phyloP scores from a whole-genome alignment of 2,888 invertebrate species.

The Pheosia gnoma region DNA sequence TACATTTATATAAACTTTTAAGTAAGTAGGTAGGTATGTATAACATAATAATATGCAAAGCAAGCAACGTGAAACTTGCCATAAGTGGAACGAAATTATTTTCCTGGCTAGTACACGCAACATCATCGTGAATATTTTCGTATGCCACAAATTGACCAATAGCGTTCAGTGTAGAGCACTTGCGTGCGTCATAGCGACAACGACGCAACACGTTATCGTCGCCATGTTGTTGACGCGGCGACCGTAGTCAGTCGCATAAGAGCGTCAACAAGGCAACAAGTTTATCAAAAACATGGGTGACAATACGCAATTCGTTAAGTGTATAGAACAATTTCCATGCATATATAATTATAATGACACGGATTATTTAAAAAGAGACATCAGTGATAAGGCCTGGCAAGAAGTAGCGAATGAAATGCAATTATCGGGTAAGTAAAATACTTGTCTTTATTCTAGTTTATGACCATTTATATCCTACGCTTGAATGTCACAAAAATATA shows the following conservation, averaged over 20 bases:
- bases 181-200: slow-evolving; percentile 47
- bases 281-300: slow-evolving; percentile 41
- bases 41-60: background rate
- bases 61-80: background rate
- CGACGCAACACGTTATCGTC: slow-evolving; percentile 41
- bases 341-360: slow-evolving; percentile 47
- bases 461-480: too few relatives aligned
- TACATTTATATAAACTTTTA: too few relatives aligned
- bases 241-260: slow-evolving; percentile 20
- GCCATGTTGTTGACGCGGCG: slow-evolving; percentile 37
- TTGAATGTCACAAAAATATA: too few relatives aligned
- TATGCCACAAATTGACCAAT: slow-evolving; percentile 19
- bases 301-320: slow-evolving; percentile 44
- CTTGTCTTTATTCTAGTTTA: background rate
- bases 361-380: slow-evolving; percentile 52
- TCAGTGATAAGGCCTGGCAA: slow-evolving; percentile 50
- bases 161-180: slow-evolving; percentile 19
- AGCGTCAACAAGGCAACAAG: slow-evolving; percentile 15
- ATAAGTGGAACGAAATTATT: background rate
- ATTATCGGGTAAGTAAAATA: slow-evolving; percentile 10
- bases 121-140: slow-evolving; percentile 18
- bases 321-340: slow-evolving; percentile 49
- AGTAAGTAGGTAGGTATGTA: too few relatives aligned
- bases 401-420: slow-evolving; percentile 47
- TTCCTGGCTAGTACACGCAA: slow-evolving; percentile 10